Evolutionary conservation across 2,113 vertebrate genomes (phyloP), one percentile per base, ranked within the genome.

Genomic region (Spea multiplicata): DNA sequence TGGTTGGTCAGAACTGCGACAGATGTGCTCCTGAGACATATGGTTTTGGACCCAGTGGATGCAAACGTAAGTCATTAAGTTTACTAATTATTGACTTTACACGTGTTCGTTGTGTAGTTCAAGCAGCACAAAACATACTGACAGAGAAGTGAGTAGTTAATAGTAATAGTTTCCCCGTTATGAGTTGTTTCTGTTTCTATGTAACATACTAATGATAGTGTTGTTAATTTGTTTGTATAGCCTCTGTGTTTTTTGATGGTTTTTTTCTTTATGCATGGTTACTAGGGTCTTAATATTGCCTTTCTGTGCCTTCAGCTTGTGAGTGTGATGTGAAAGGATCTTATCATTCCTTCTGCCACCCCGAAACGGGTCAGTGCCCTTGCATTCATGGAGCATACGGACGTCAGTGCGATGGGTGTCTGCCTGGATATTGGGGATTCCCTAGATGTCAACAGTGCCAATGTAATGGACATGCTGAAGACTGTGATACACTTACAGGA

Each of bases 381-480:
- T 99, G 97, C 78, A 91, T 96, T 44, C 83, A 88, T 0, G 95
- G 96, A 0, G 91, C 92, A 0, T 95, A 92, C 0, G 85, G 94
- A 1, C 93, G 94, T 5, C 96, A 94, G 80, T 99, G 97, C 3
- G 94, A 98, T 73, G 90, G 83, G 48, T 99, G 97, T 81, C 88
- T 98, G 59, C 95, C 95, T 0, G 93, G 93, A 6, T 91, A 94
- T 86, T 99, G 97, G 97, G 96, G 96, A 10, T 99, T 98, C 83
- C 96, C 97, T 0, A 83, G 80, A 84, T 99, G 97, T 83, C 93
- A 93, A 50, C 92, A 91, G 67, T 99, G 97, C 87, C 84, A 90
- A 47, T 99, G 97, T 78, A 99, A 98, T 0, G 95, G 96, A 53
- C 97, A 98, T 0, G 77, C 93, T 0, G 94, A 97, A 0, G 85